Conservation (phyloP, 2,113 vertebrate species). For the Condylura cristata region DNA sequence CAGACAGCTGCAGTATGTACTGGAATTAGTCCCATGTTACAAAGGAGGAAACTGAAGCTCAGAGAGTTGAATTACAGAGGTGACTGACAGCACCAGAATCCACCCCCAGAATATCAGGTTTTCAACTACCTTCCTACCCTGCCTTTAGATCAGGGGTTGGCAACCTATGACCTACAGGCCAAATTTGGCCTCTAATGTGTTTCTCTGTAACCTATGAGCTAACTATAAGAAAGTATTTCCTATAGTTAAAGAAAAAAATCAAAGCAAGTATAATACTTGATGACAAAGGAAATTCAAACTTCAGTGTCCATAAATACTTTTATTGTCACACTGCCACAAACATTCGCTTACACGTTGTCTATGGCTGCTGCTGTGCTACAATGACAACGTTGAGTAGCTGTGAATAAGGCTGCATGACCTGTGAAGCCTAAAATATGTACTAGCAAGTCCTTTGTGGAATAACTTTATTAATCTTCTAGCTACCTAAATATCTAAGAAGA, state of each 20-base stretch:
- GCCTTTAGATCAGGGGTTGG: background rate
- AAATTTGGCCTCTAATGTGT: background rate
- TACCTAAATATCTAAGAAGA: background rate
- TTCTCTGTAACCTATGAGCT: background rate
- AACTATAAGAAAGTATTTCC: slow-evolving; percentile 1
- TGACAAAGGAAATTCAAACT: slow-evolving; percentile 15
- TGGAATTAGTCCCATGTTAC: background rate
- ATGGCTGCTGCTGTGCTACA: background rate
- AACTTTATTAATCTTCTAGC: background rate
- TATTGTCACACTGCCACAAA: background rate
- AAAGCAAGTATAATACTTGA: slow-evolving; percentile 3
- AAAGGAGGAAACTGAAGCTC: background rate
- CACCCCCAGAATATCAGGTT: background rate
- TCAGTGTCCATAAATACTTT: background rate
- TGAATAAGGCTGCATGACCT: background rate
- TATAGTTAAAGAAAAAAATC: background rate
- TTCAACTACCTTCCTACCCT: background rate
- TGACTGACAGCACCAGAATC: background rate
- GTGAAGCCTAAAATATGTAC: background rate
- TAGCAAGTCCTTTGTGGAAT: background rate
- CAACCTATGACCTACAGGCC: background rate
- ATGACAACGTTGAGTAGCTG: background rate
- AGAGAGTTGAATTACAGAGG: background rate
- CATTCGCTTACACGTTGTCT: too few species aligned
- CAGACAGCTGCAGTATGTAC: background rate